Percentiles rank a stretch among this genome's conserved stretches.
These are phyloP conservation scores for Anastrepha ludens DNA, from an alignment of 1,140 invertebrate species.

Conservation along the genomic window DNA sequence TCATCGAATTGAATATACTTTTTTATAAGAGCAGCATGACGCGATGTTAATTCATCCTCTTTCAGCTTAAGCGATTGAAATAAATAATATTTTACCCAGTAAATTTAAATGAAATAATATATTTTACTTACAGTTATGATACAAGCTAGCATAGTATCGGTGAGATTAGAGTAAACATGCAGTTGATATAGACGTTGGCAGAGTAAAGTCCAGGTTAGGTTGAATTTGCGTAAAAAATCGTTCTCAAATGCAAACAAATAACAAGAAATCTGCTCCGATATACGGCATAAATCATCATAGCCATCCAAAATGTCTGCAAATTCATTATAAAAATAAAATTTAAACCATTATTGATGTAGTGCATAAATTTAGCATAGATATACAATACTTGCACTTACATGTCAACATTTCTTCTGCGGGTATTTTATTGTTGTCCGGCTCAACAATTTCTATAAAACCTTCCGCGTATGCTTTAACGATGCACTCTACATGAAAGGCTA, in stretches of 20 bases:
- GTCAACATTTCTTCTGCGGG: slow-evolving; percentile 71
- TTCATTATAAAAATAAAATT: slow-evolving; percentile 50
- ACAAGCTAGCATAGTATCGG: slow-evolving; percentile 71
- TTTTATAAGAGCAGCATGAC: slow-evolving; percentile 67
- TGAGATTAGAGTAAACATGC: slow-evolving; percentile 69
- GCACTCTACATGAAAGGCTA: slow-evolving; percentile 72
- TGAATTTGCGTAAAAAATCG: slow-evolving; percentile 72
- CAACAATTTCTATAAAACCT: slow-evolving; percentile 71
- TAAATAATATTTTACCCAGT: neutral
- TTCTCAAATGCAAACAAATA: slow-evolving; percentile 73
- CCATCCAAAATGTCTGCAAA: slow-evolving; percentile 70
- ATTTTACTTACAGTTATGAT: slow-evolving; percentile 61
- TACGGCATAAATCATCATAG: slow-evolving; percentile 70
- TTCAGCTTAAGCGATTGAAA: slow-evolving; percentile 61
- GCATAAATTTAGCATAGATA: neutral
- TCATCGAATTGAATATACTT: slow-evolving; percentile 72
- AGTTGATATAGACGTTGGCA: slow-evolving; percentile 73
- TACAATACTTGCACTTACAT: slow-evolving; percentile 63
- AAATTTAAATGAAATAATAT: neutral
- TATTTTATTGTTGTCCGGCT: slow-evolving; percentile 68
- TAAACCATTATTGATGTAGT: neutral
- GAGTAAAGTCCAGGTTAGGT: slow-evolving; percentile 70
- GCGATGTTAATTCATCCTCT: slow-evolving; percentile 65
- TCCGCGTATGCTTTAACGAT: slow-evolving; percentile 72
- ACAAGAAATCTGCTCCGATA: slow-evolving; percentile 70